Conservation (phyloP, 2,888 invertebrate genomes). For the Lepidochitona cinerea region DNA sequence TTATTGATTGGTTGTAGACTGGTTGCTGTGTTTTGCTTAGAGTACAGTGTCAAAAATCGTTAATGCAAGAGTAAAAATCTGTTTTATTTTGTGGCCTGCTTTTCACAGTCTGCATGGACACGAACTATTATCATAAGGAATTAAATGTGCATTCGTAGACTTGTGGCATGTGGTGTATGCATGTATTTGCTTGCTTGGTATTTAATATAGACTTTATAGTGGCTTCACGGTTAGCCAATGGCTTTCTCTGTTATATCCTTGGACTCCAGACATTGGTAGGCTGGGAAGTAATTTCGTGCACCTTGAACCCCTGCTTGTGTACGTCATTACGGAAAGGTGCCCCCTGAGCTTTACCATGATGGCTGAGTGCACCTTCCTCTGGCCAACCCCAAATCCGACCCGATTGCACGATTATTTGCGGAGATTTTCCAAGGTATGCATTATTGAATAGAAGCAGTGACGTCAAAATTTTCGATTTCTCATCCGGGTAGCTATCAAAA, state of each 20-base stretch:
- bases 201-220: too few species aligned
- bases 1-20: background rate
- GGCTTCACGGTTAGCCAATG: background rate
- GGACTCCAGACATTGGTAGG: background rate
- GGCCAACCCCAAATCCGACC: background rate
- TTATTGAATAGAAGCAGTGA: constrained; percentile 29
- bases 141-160: too few species aligned
- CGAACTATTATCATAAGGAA: too few species aligned
- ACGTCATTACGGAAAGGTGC: background rate
- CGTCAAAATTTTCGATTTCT: constrained; percentile 45
- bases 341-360: constrained; percentile 3
- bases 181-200: background rate
- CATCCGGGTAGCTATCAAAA: constrained; percentile 68
- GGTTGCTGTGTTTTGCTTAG: too few species aligned
- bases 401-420: background rate
- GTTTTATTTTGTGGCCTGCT: too few species aligned
- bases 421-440: constrained; percentile 6
- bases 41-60: too few species aligned
- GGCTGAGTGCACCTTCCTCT: background rate
- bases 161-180: too few species aligned
- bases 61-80: too few species aligned
- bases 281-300: constrained; percentile 4
- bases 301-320: background rate
- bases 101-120: too few species aligned
- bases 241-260: background rate